Evolutionary conservation across 2,113 vertebrate species (phyloP).

Genomic region (Oxyura jamaicensis): DNA sequence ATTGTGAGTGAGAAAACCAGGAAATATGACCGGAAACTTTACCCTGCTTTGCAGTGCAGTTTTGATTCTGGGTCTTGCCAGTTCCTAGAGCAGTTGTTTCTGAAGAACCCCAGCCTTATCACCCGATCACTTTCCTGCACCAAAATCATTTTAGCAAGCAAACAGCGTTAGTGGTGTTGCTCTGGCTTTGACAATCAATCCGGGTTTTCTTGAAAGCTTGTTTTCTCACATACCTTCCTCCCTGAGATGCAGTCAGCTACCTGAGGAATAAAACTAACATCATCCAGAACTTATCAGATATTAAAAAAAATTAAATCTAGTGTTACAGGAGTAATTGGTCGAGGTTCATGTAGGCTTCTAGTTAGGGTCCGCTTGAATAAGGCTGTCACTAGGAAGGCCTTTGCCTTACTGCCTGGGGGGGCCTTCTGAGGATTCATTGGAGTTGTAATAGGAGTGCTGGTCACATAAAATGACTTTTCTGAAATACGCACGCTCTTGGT

Average conservation of each 20-base stretch:
- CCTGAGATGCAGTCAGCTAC: background rate
- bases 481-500: background rate
- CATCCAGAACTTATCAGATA: background rate
- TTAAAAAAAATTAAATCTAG: too few species aligned
- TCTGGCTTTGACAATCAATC: background rate
- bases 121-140: too few species aligned
- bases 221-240: background rate
- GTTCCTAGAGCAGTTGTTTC: background rate
- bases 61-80: background rate
- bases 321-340: background rate
- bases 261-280: background rate
- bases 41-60: rapidly evolving
- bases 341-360: background rate
- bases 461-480: background rate
- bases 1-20: rapidly evolving
- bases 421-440: background rate
- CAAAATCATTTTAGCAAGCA: background rate
- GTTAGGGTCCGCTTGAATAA: background rate
- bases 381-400: background rate
- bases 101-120: background rate
- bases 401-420: background rate
- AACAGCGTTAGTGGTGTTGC: background rate
- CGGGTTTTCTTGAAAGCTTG: background rate
- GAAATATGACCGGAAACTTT: rapidly evolving
- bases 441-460: background rate